Base-by-base conservation (phyloP, 2,888 invertebrate genomes). In the Pollenia griseotomentosa region DNA sequence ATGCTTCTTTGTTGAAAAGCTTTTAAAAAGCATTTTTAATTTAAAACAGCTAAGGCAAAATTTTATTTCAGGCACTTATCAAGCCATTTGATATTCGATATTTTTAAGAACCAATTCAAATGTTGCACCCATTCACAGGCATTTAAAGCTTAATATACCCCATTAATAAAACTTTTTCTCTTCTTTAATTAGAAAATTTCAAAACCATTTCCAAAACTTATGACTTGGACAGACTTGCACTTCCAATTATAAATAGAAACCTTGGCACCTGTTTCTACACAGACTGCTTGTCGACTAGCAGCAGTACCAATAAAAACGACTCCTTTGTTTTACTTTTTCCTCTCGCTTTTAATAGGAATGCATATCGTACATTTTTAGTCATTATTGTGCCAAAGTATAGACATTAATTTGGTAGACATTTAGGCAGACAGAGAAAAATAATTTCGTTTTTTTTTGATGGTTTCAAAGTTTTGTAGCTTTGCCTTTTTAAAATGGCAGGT, bases 401-500 rank as follows among this genome's bases (percentile, higher is more conserved):
- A 40, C 63, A 65, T 57, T 73, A 63, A 81, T 83, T 79, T 86
- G 44, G 61, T 57, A 83, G 86, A 83, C 83, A 86, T 86, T 86
- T 79, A 44, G 86, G 74, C 86, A 86, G 86, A 86, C 86, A 79
- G 65, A 65, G 65, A 46, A 78, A 80, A 48, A 55, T 19, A 65
- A 73, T 73, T 81, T 73, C 2, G 46, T 73, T 77, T 55, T 40
- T 57, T 33, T 33, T 33, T 5, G 33, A 6, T 33, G 33, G 33
- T 33, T 33, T 5, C 33, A 33, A 5, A 33, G 33, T 33, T 33
- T 40, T 12, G 44, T 40, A 53, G 55, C 12, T 63, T 53, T 23
- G 51, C 63, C 53, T 63, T 63, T 42, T 23, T 53, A 55, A 74
- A 61, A 78, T 83, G 79, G 79, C 79, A 79, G 83, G 74, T 80